Conservation (phyloP, 2,113 vertebrate genomes). For the Chionomys nivalis region DNA sequence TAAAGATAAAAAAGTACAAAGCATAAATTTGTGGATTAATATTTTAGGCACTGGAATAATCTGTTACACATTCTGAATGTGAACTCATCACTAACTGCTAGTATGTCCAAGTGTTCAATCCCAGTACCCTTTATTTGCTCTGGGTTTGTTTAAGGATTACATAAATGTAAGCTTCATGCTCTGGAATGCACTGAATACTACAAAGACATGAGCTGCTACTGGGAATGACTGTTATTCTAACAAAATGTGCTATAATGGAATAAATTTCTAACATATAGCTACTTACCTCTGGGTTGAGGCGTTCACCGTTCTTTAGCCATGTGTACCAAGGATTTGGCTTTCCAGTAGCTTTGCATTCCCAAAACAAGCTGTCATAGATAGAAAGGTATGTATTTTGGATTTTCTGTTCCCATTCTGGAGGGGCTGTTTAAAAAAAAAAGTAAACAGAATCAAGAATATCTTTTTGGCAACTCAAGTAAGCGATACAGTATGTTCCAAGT, state of each 20-base stretch:
- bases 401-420: slow-evolving; percentile 90
- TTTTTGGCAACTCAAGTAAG: neutral
- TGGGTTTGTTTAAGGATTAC: neutral
- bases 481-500: neutral
- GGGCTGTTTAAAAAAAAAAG: slow-evolving; percentile 76
- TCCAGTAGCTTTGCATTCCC: slow-evolving; percentile 93
- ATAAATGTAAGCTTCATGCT: neutral
- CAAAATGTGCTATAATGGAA: neutral
- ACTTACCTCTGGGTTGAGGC: slow-evolving; percentile 87
- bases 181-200: neutral
- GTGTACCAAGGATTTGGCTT: slow-evolving; percentile 90
- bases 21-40: neutral
- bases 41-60: neutral
- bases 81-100: neutral
- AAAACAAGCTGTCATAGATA: slow-evolving; percentile 90
- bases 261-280: neutral
- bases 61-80: neutral
- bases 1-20: neutral
- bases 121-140: neutral
- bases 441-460: neutral
- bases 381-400: slow-evolving; percentile 90
- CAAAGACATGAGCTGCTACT: neutral
- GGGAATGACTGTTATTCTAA: neutral
- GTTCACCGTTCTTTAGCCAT: slow-evolving; percentile 93
- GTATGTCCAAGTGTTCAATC: neutral